These are phyloP conservation scores for Cliona cf. orientalis DNA, from an alignment of 37 sponge, comb jelly and placozoan genomes.

Conservation along the genomic window DNA sequence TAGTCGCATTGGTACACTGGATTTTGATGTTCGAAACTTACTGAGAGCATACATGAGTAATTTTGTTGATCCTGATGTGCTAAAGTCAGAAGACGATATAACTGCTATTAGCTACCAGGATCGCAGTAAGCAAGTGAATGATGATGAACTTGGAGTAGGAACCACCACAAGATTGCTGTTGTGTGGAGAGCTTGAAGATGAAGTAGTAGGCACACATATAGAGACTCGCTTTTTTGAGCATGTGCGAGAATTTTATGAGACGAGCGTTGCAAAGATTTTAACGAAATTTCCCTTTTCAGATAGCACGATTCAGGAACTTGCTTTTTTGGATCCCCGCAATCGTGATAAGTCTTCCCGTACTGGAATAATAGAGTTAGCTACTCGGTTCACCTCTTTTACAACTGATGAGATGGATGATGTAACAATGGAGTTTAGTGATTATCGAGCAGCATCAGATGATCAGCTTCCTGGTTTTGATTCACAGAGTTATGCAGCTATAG, in stretches of 20 bases:
- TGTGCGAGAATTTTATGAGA: constrained; percentile 14
- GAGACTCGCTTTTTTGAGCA: not conserved
- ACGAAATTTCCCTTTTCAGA: constrained; percentile 18
- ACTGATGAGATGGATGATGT: constrained; percentile 19
- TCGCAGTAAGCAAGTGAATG: not conserved
- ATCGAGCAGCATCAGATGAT: not conserved
- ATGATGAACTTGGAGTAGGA: constrained; percentile 6
- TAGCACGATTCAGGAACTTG: not conserved
- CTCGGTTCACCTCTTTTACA: constrained; percentile 10
- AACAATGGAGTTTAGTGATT: constrained; percentile 21
- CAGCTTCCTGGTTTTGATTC: not conserved
- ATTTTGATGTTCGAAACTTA: constrained; percentile 5
- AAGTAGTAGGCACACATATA: not conserved
- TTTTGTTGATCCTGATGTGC: constrained; percentile 20
- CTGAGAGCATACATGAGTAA: constrained; percentile 22
- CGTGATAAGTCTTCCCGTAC: not conserved
- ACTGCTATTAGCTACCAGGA: not conserved
- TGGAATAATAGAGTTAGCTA: constrained; percentile 8
- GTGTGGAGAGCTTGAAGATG: constrained; percentile 22
- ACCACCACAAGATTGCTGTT: not conserved
- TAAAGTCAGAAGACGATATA: not conserved
- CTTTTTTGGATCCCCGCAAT: not conserved
- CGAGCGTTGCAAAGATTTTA: constrained; percentile 1
- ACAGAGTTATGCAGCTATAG: constrained; percentile 28
- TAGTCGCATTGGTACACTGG: constrained; percentile 12